A percentile compares a stretch with the other conserved stretches of the same genome.
Evolutionary conservation across 2,113 vertebrate species (phyloP).

Genomic region (Trichomycterus rosablanca): DNA sequence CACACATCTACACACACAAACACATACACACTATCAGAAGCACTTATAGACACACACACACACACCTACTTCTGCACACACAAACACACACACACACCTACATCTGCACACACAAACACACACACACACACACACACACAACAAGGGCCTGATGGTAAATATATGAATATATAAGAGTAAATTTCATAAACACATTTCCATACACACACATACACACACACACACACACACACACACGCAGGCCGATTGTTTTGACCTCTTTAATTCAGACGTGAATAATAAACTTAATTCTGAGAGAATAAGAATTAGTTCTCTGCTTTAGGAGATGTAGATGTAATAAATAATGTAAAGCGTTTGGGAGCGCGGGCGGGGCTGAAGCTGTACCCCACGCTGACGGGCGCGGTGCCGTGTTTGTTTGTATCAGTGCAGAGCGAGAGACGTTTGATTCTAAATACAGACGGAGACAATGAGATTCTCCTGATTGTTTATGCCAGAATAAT

Average conservation of each 20-base stretch:
- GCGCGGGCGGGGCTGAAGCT: slow-evolving; percentile 40
- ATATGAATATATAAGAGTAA: no score
- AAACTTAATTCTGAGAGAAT: slow-evolving; percentile 40
- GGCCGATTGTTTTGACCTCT: not conserved
- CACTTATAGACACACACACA: no score
- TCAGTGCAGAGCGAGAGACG: slow-evolving; percentile 19
- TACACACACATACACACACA: no score
- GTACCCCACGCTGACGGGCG: slow-evolving; percentile 33
- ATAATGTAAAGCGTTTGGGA: slow-evolving; percentile 64
- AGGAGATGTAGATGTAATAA: slow-evolving; percentile 59
- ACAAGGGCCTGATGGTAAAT: no score
- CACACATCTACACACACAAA: no score
- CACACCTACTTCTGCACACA: no score
- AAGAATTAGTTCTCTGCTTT: slow-evolving; percentile 58
- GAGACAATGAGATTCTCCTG: slow-evolving; percentile 25
- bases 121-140: no score
- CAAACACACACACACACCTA: no score
- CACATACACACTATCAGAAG: no score
- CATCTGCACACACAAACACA: no score
- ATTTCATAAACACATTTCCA: no score
- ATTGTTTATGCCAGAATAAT: slow-evolving; percentile 49
- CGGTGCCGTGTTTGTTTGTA: slow-evolving; percentile 42
- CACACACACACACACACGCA: no score
- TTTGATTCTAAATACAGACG: slow-evolving; percentile 24
- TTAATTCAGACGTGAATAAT: slow-evolving; percentile 12